Percentiles rank a stretch among this genome's conserved stretches.
These are phyloP conservation scores for Atethmia centrago DNA, from an alignment of 2,888 invertebrate species.

Conservation along the genomic window DNA sequence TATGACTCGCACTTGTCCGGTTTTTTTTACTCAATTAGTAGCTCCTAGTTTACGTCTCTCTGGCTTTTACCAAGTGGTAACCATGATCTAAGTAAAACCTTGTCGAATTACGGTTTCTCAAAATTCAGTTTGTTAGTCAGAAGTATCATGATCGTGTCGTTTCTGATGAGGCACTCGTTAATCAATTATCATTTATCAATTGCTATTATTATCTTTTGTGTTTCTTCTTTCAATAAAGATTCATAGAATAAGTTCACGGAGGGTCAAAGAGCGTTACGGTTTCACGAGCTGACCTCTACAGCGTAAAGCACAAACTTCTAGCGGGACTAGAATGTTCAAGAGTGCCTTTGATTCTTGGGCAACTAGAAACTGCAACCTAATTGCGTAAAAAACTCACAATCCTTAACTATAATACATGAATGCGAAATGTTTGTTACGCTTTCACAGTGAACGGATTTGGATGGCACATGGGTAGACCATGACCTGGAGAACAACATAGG, in stretches of 20 bases:
- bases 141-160: no score
- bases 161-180: background rate
- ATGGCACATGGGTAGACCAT: no score
- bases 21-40: background rate
- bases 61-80: background rate
- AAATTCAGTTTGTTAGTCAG: no score
- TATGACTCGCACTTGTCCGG: no score
- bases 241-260: conserved; percentile 30
- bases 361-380: no score
- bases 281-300: conserved; percentile 24
- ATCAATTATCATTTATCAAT: background rate
- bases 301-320: background rate
- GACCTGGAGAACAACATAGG: no score
- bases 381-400: background rate
- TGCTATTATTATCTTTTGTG: background rate
- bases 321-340: conserved; percentile 7
- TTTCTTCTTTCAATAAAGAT: conserved; percentile 11
- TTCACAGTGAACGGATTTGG: no score
- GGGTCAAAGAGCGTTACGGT: conserved; percentile 56
- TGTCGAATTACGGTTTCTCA: no score
- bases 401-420: no score
- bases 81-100: no score
- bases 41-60: background rate
- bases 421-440: no score
- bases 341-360: background rate